These are phyloP conservation scores for Myanophis thanlyinensis DNA, from an alignment of 2,113 vertebrate species.

Conservation along the genomic window DNA sequence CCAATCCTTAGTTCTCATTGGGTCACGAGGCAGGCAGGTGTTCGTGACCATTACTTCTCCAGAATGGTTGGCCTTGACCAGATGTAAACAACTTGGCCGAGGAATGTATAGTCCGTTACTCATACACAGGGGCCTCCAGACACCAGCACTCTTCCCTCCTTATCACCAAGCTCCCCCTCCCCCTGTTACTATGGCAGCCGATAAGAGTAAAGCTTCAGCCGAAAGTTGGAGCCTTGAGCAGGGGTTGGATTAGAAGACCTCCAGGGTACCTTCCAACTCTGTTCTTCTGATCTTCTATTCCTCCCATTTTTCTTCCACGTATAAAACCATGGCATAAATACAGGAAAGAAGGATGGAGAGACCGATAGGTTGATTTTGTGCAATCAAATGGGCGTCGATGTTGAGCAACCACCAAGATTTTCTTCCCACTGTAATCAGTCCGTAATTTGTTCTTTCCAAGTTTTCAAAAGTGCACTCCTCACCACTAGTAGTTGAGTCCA, in stretches of 20 bases:
- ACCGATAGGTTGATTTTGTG: neutral
- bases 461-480: neutral
- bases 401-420: neutral
- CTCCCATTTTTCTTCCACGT: neutral
- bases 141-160: too few species aligned
- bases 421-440: neutral
- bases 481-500: neutral
- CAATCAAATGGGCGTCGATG: neutral
- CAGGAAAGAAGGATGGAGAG: neutral
- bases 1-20: too few species aligned
- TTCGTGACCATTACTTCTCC: too few species aligned
- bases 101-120: too few species aligned
- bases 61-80: too few species aligned
- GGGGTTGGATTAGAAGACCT: neutral
- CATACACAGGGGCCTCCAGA: too few species aligned
- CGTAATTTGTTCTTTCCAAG: neutral
- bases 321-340: neutral
- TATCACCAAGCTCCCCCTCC: too few species aligned
- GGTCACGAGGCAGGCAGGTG: too few species aligned
- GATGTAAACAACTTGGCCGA: too few species aligned
- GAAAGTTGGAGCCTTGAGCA: too few species aligned
- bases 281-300: neutral
- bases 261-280: neutral
- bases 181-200: too few species aligned
- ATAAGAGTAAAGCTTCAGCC: too few species aligned